Evolutionary conservation across 2,113 vertebrate species (phyloP), one percentile per base, ranked within the genome.

Genomic region (Ahaetulla prasina): DNA sequence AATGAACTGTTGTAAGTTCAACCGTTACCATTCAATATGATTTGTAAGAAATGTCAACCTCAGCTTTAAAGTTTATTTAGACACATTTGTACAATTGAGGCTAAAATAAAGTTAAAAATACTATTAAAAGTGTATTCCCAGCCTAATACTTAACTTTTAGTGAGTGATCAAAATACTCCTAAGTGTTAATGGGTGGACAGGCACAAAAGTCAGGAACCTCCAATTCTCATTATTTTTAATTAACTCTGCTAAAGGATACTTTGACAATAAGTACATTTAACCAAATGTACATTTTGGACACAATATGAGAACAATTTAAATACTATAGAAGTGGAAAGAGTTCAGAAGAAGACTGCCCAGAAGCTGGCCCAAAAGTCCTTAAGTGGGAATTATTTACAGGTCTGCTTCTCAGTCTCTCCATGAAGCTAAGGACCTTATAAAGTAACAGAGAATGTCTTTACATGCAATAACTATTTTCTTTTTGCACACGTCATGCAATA

Each of bases 1-100:
- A 63, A n/a, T n/a, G 30, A 68, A 68, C 30, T 68, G 12, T n/a
- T 68, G 4, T n/a, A 68, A n/a, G 4, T 68, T 68, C 63, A 68
- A n/a, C 12, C 30, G 6, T 68, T 68, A 95, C 89, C 86, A 74
- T 92, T 93, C 92, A 93, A 93, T 89, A 95, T 93, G 60, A 87
- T 93, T 47, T 92, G 93, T 93, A 52, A 47, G 8, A 47, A 93
- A 89, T 39, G 53, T 57, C 8, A 3, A 16, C n/a, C 35, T 55
- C 35, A 50, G 39, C 55, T 80, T 1, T 11, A 88, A 53, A 8
- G 7, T 14, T 74, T 94, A n/a, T 86, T 94, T 91, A 47, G 7
- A 14, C n/a, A 91, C 84, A 43, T 49, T 25, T 68, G 11, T 88
- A 50, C 94, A 96, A n/a, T 30, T 27, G 27, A 92, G 20, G 39